Percentiles rank a stretch among this genome's conserved stretches.
phyloP scores from a whole-genome alignment of 2,888 invertebrate species.

The Trachelus iudaicus region DNA sequence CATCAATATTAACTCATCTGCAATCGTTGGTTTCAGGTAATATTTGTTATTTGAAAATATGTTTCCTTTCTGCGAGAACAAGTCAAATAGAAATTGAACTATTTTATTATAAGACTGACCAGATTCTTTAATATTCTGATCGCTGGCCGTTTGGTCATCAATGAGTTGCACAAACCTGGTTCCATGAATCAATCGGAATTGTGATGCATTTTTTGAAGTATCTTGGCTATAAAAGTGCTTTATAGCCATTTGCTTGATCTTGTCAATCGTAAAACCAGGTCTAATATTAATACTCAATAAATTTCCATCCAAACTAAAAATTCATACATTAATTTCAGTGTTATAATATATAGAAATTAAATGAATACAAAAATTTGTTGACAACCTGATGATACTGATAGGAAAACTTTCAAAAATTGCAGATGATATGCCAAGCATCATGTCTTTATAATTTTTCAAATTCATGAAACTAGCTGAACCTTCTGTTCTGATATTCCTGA shows the following conservation, averaged over 20 bases:
- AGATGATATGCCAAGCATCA: background rate
- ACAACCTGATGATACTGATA: constrained; percentile 56
- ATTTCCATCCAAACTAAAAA: constrained; percentile 52
- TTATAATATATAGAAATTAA: background rate
- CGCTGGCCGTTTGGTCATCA: constrained; percentile 45
- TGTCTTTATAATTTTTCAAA: background rate
- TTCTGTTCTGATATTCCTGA: background rate
- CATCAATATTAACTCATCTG: constrained; percentile 57
- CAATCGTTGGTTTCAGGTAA: constrained; percentile 11
- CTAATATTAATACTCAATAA: constrained; percentile 44
- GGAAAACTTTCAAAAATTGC: constrained; percentile 41
- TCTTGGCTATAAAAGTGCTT: constrained; percentile 57
- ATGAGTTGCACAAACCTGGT: constrained; percentile 44
- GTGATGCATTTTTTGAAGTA: constrained; percentile 32
- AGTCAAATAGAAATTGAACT: background rate
- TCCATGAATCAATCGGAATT: constrained; percentile 53
- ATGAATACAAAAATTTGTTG: background rate
- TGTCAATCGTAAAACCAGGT: constrained; percentile 51
- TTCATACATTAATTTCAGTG: background rate
- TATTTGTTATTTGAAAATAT: background rate
- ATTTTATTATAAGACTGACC: constrained; percentile 36
- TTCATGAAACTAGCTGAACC: background rate
- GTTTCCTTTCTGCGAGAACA: background rate
- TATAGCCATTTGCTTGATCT: constrained; percentile 51
- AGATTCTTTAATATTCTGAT: constrained; percentile 49